phyloP scores from a whole-genome alignment of 2,797 vertebrate genomes.

The Fringilla coelebs region DNA sequence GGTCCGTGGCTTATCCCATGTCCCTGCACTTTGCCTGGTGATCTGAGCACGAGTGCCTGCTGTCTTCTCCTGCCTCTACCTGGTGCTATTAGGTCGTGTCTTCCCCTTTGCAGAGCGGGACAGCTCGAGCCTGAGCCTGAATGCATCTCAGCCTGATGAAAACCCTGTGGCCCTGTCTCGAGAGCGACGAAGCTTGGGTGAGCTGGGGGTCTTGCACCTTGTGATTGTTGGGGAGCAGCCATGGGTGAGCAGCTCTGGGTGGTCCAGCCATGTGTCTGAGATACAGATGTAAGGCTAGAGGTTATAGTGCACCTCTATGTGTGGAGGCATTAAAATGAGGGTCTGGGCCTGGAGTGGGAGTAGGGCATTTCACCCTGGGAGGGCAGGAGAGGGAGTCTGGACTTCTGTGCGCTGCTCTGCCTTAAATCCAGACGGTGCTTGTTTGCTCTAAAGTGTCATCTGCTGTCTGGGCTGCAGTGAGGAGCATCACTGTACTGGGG shows the following conservation, averaged over 20 bases:
- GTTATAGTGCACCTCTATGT: fast-evolving
- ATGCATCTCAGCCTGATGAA: conserved; percentile 25
- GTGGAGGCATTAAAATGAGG: not conserved
- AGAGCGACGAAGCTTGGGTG: conserved; percentile 77
- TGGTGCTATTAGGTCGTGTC: not conserved
- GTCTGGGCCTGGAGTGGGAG: not conserved
- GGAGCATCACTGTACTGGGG: not conserved
- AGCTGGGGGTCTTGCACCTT: not conserved
- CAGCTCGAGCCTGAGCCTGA: conserved; percentile 56
- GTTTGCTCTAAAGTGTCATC: not conserved
- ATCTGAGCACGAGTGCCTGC: not conserved
- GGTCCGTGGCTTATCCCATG: fast-evolving
- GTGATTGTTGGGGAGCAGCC: not conserved
- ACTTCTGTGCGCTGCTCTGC: not conserved
- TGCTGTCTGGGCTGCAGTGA: not conserved
- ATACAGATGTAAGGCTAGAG: not conserved
- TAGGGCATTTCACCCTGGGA: not conserved
- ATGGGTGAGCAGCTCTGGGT: not conserved
- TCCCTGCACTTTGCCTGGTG: not conserved
- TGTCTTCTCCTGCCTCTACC: not conserved
- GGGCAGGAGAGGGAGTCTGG: not conserved
- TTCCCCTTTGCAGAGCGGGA: conserved; percentile 69
- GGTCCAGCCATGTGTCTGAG: not conserved
- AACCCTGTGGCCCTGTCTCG: conserved; percentile 51
- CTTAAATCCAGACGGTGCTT: not conserved